Conservation (phyloP, 2,888 invertebrate genomes). For the Hyposoter dolosus region DNA sequence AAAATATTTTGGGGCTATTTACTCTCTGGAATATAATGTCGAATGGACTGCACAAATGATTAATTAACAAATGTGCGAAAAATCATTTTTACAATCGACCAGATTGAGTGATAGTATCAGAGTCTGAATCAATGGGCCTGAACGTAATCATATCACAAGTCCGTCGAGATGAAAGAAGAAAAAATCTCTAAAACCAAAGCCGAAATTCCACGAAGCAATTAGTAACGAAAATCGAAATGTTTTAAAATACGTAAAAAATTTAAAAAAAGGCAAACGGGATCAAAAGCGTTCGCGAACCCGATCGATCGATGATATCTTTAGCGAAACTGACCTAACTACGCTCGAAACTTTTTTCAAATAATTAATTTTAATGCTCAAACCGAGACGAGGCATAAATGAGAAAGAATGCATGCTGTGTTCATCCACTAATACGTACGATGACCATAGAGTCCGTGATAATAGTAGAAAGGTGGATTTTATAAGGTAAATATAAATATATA, state of each 20-base stretch:
- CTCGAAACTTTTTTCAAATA: slow-evolving; percentile 37
- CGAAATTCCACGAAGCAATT: slow-evolving; percentile 22
- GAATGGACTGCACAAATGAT: background rate
- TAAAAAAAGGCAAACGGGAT: slow-evolving; percentile 27
- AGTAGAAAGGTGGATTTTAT: slow-evolving; percentile 58
- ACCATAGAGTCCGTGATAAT: slow-evolving; percentile 63
- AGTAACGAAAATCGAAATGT: slow-evolving; percentile 11
- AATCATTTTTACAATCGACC: background rate
- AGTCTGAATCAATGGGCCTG: slow-evolving; percentile 30
- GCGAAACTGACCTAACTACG: slow-evolving; percentile 61
- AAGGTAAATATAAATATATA: slow-evolving; percentile 29
- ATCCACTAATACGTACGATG: slow-evolving; percentile 66
- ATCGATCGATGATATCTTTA: slow-evolving; percentile 54
- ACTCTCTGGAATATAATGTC: background rate
- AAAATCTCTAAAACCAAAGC: background rate
- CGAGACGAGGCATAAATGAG: slow-evolving; percentile 27
- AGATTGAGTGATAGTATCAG: background rate
- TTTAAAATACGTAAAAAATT: background rate
- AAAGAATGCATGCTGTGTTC: slow-evolving; percentile 47
- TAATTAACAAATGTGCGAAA: background rate
- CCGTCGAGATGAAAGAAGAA: slow-evolving; percentile 48
- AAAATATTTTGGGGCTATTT: background rate
- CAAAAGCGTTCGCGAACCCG: slow-evolving; percentile 45
- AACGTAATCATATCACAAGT: slow-evolving; percentile 61
- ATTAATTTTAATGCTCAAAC: slow-evolving; percentile 53